Base-by-base conservation (phyloP, 2,888 invertebrate species). In the Crioceris asparagi region DNA sequence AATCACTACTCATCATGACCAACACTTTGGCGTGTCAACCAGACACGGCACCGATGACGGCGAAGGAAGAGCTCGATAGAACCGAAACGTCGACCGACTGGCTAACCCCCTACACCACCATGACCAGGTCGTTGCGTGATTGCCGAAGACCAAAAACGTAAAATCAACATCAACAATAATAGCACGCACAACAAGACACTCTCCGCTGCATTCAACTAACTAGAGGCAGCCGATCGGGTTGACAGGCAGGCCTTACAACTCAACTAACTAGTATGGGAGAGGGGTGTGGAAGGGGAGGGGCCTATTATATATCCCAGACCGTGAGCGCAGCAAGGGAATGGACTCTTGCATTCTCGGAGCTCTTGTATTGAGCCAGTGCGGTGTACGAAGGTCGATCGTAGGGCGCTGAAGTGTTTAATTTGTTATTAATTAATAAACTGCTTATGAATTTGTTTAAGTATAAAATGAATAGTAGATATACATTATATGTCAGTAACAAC, bases 221-320 rank as follows among this genome's bases (percentile, higher is more conserved):
- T 60, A 62, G 53, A 53, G 52, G 57, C 57, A 56, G 55, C 55
- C 52, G 54, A 19, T 35, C 51, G 56, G 60, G 62, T 59, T 65
- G 65, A 65, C 64, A 64, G 64, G 56, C 63, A 54, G 59, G 57
- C 57, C 60, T 65, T 64, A 65, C 65, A 64, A 64, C 65, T 65
- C 65, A 65, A 65, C 65, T 65, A 65, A 58, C 60, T 53, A 57
- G 55, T 57, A 51, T 56, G 48, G 59, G 52, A 56, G 58, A 57
- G 55, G 57, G 57, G 57, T 43, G 58, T 44, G 39, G 31, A 42
- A 40, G 56, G 57, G 59, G 56, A 55, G 59, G 59, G 55, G 55
- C 55, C 48, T 49, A 52, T 45, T 41, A 50, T 50, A 52, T 52
- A 47, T 29, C 56, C 54, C 30, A 16, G 17, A 52, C 54, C 54